Conservation (phyloP, 2,888 invertebrate genomes). For the Rhabditophanes sp. region DNA sequence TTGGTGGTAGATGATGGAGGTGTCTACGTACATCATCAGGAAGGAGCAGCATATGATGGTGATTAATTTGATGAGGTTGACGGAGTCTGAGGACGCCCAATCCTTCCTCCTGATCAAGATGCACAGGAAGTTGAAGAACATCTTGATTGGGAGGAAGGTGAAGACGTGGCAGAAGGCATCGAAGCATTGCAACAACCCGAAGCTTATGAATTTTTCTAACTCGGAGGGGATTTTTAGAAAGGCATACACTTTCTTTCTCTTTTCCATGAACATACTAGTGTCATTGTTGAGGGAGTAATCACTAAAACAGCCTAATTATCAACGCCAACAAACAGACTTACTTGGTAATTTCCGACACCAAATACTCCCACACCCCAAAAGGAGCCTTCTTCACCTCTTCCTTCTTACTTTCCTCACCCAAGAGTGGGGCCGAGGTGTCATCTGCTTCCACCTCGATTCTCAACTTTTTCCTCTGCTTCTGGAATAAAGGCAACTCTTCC, state of each 20-base stretch:
- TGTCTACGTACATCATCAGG: constrained; percentile 77
- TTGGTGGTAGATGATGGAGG: constrained; percentile 58
- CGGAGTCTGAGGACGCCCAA: constrained; percentile 54
- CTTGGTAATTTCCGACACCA: no score
- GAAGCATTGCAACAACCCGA: constrained; percentile 78
- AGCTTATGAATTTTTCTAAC: constrained; percentile 64
- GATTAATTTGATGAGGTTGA: constrained; percentile 81
- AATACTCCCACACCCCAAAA: no score
- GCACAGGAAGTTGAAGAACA: constrained; percentile 17
- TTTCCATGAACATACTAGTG: constrained; percentile 77
- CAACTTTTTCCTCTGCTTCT: no score
- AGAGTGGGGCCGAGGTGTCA: no score
- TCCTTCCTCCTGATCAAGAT: constrained; percentile 14
- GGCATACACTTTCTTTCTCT: constrained; percentile 75
- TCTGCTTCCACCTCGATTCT: no score
- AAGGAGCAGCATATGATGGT: constrained; percentile 54
- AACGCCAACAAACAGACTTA: no score
- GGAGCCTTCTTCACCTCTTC: no score
- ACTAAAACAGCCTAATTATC: no score
- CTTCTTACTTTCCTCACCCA: no score
- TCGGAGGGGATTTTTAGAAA: constrained; percentile 83
- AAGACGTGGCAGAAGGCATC: constrained; percentile 94
- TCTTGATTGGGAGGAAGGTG: constrained; percentile 67
- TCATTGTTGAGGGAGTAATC: constrained; percentile 86
- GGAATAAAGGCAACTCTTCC: no score